Percentiles rank a stretch among this genome's conserved stretches.
Evolutionary conservation across 1,140 invertebrate genomes (phyloP).

Genomic region (Apis dorsata): DNA sequence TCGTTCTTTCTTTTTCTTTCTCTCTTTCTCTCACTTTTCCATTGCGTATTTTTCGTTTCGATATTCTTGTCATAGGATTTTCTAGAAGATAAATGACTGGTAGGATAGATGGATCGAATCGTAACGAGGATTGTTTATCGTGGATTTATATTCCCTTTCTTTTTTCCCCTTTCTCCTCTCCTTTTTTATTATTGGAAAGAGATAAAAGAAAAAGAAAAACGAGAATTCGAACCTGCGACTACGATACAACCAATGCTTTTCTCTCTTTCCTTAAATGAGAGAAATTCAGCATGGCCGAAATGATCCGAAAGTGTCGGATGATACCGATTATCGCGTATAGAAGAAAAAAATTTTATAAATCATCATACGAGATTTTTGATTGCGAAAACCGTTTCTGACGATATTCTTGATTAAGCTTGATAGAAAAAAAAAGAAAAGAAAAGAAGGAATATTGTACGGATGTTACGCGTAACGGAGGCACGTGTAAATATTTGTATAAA

Average conservation of each 20-base stretch:
- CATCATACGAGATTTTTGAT: neutral
- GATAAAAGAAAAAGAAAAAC: neutral
- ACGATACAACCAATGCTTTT: slow-evolving; percentile 16
- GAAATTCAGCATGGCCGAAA: slow-evolving; percentile 9
- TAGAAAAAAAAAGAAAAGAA: neutral
- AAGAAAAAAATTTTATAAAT: slow-evolving; percentile 49
- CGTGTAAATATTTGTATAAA: slow-evolving; percentile 78
- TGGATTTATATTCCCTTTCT: neutral
- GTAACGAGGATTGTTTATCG: neutral
- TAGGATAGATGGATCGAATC: neutral
- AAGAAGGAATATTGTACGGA: neutral
- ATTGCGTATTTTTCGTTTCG: neutral
- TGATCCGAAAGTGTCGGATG: neutral
- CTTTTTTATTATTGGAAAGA: neutral
- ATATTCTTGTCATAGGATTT: slow-evolving; percentile 1
- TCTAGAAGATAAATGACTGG: neutral
- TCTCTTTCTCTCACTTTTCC: neutral
- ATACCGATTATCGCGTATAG: slow-evolving; percentile 14
- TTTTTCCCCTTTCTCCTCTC: too few relatives aligned
- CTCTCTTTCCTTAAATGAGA: slow-evolving; percentile 42
- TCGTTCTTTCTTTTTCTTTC: neutral
- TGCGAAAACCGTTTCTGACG: neutral
- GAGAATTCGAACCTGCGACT: neutral
- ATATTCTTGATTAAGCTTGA: neutral
- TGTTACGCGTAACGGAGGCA: slow-evolving; percentile 40